Evolutionary conservation across 2,113 vertebrate species (phyloP).

Genomic region (Centrocercus urophasianus): DNA sequence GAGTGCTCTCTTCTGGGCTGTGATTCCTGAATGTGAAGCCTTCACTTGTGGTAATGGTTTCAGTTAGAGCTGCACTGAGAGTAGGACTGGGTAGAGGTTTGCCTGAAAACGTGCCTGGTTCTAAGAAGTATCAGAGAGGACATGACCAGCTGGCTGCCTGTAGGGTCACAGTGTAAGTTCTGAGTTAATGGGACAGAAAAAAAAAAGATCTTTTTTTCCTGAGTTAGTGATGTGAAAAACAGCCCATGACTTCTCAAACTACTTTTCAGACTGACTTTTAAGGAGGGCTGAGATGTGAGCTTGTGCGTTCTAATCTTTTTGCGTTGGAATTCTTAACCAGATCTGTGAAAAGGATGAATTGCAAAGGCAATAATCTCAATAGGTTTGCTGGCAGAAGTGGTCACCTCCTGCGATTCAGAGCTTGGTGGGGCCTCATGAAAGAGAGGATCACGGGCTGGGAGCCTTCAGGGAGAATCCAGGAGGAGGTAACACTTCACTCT

Average conservation of each 20-base stretch:
- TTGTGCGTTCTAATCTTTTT: background rate
- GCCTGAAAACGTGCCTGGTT: background rate
- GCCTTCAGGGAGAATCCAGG: background rate
- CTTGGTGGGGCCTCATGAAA: background rate
- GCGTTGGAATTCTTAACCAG: background rate
- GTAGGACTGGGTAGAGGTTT: background rate
- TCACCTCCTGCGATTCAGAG: background rate
- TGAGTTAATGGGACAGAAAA: background rate
- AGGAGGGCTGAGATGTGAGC: background rate
- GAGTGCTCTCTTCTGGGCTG: background rate
- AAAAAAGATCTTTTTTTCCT: background rate
- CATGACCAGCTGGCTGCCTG: background rate
- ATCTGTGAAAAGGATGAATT: background rate
- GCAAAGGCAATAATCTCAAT: background rate
- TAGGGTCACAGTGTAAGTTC: background rate
- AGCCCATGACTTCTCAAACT: background rate
- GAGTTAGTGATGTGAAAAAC: background rate
- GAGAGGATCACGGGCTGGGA: background rate
- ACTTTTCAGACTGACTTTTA: background rate
- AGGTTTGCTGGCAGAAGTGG: background rate
- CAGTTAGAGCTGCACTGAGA: background rate
- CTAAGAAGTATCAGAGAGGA: rapidly evolving
- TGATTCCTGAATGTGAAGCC: background rate
- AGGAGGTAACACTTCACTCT: background rate
- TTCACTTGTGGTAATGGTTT: background rate